Evolutionary conservation across 2,888 invertebrate species (phyloP).

Genomic region (Aphodius granarius): DNA sequence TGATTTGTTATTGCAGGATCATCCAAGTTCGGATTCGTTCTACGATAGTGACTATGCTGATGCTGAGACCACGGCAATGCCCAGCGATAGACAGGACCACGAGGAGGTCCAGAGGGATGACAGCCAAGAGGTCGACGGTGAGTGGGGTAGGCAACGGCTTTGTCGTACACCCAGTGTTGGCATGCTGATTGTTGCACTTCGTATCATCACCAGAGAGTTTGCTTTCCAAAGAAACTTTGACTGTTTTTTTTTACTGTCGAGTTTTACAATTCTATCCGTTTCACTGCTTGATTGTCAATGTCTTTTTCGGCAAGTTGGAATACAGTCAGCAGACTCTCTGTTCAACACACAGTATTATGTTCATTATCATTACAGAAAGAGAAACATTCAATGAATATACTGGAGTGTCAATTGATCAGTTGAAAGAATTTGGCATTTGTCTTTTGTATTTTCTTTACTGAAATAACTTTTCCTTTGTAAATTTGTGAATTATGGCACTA

Average conservation of each 20-base stretch:
- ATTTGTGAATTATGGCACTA: no score
- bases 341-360: background rate
- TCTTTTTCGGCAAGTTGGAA: no score
- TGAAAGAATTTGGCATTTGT: slow-evolving; percentile 16
- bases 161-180: slow-evolving; percentile 32
- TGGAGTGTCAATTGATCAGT: no score
- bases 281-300: no score
- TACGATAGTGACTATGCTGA: slow-evolving; percentile 88
- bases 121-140: slow-evolving; percentile 69
- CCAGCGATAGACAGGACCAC: slow-evolving; percentile 37
- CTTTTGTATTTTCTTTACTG: no score
- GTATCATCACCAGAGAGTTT: background rate
- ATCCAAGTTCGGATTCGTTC: slow-evolving; percentile 85
- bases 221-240: background rate
- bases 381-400: no score
- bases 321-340: background rate
- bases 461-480: no score
- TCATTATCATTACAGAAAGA: background rate
- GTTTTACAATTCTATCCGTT: no score
- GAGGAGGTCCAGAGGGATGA: slow-evolving; percentile 60
- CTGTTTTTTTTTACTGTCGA: background rate
- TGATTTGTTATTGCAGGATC: slow-evolving; percentile 62
- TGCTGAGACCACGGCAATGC: slow-evolving; percentile 56
- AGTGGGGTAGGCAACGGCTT: slow-evolving; percentile 58
- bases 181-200: slow-evolving; percentile 41